A percentile compares a stretch with the other conserved stretches of the same genome.
These are phyloP conservation scores for Drosophila mulleri DNA, from an alignment of 2,888 invertebrate species.

Conservation along the genomic window DNA sequence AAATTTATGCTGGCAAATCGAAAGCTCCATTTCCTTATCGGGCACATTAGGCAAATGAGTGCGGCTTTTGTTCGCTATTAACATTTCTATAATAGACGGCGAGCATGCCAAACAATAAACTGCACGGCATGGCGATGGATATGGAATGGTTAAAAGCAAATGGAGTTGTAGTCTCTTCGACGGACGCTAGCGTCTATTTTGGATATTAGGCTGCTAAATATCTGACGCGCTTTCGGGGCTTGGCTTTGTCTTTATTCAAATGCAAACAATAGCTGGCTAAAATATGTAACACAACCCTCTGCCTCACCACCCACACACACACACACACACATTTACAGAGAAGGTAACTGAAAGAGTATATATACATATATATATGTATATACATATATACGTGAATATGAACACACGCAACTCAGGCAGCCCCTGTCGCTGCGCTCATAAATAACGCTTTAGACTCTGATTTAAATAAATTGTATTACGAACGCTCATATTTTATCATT, in stretches of 20 bases:
- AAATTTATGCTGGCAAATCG: constrained; percentile 40
- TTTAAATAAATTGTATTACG: constrained; percentile 84
- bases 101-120: constrained; percentile 77
- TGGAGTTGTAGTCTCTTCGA: constrained; percentile 62
- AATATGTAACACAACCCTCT: constrained; percentile 47
- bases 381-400: background rate
- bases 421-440: constrained; percentile 65
- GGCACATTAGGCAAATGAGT: constrained; percentile 73
- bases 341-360: background rate
- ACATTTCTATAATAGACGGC: constrained; percentile 69
- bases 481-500: constrained; percentile 81
- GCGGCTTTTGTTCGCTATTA: constrained; percentile 56
- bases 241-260: constrained; percentile 77
- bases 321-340: constrained; percentile 9
- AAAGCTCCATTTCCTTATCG: constrained; percentile 57
- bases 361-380: background rate
- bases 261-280: constrained; percentile 72
- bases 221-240: constrained; percentile 79
- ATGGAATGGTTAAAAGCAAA: constrained; percentile 55
- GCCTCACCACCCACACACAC: background rate
- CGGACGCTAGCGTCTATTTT: constrained; percentile 56
- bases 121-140: constrained; percentile 46
- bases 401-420: constrained; percentile 52
- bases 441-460: constrained; percentile 84
- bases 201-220: constrained; percentile 76